phyloP scores from a whole-genome alignment of 1,140 invertebrate species.

The Globodera ellingtonae region DNA sequence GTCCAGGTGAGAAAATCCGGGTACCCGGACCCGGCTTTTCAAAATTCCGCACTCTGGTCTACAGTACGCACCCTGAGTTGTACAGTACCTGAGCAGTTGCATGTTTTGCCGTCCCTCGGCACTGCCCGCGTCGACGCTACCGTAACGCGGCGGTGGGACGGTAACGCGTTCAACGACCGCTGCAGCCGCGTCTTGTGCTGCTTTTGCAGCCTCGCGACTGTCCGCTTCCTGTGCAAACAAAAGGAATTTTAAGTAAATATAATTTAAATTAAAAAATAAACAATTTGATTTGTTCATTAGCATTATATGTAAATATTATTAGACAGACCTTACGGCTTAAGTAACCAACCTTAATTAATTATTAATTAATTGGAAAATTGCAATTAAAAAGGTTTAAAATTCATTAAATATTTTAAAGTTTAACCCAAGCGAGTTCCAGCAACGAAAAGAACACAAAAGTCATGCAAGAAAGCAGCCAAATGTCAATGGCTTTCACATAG shows the following conservation, averaged over 20 bases:
- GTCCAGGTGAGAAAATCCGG: too few species aligned
- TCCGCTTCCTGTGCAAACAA: conserved; percentile 33
- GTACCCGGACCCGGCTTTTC: background rate
- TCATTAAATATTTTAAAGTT: background rate
- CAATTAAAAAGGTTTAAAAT: background rate
- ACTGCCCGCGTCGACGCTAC: background rate
- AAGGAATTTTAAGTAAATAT: too few species aligned
- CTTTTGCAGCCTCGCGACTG: background rate
- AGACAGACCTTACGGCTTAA: conserved; percentile 47
- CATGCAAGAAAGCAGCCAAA: conserved; percentile 66
- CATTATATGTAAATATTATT: background rate
- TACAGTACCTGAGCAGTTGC: too few species aligned
- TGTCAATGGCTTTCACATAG: conserved; percentile 56
- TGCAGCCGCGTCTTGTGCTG: conserved; percentile 3
- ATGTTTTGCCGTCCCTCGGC: background rate
- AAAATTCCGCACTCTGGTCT: too few species aligned
- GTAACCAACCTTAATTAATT: conserved; percentile 49
- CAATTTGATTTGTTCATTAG: too few species aligned
- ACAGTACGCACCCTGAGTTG: too few species aligned
- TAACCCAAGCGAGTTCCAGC: conserved; percentile 52
- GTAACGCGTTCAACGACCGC: conserved; percentile 11
- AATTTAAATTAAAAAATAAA: too few species aligned
- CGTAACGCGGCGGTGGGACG: conserved; percentile 9
- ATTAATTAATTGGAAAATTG: background rate
- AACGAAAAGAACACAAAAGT: conserved; percentile 65